Evolutionary conservation across 2,797 vertebrate genomes (phyloP).

Genomic region (Masticophis lateralis): DNA sequence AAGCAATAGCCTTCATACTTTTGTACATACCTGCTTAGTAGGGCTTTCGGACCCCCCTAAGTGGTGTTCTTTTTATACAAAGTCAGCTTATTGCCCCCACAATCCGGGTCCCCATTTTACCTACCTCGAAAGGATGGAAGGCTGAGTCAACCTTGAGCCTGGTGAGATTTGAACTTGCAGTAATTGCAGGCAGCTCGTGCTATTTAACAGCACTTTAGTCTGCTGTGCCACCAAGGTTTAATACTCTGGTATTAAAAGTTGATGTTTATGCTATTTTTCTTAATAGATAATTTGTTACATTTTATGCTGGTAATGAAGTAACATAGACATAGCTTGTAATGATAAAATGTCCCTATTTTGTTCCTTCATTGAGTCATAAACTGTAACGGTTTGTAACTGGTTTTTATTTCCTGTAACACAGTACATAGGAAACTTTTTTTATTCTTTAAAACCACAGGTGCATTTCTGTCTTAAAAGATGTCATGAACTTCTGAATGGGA

Average conservation of each 20-base stretch:
- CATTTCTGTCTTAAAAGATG: not conserved
- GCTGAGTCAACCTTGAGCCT: no score
- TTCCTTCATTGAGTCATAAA: not conserved
- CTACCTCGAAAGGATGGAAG: no score
- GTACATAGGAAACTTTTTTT: not conserved
- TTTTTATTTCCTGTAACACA: not conserved
- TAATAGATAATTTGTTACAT: not conserved
- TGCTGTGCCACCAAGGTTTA: no score
- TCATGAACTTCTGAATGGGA: not conserved
- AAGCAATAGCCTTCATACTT: no score
- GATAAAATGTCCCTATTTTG: slow-evolving; percentile 2
- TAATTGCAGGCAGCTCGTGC: no score
- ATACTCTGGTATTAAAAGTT: not conserved
- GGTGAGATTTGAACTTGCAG: no score
- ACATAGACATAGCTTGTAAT: not conserved
- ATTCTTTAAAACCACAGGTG: not conserved
- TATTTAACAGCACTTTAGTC: no score
- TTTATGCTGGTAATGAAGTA: not conserved
- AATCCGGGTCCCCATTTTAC: no score
- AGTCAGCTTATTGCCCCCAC: no score
- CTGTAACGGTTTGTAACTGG: not conserved
- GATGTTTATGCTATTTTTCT: not conserved
- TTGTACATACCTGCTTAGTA: no score
- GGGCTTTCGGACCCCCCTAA: no score
- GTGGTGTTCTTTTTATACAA: no score